These are phyloP conservation scores for Babyrousa celebensis DNA, from an alignment of 2,797 vertebrate genomes.

Conservation along the genomic window DNA sequence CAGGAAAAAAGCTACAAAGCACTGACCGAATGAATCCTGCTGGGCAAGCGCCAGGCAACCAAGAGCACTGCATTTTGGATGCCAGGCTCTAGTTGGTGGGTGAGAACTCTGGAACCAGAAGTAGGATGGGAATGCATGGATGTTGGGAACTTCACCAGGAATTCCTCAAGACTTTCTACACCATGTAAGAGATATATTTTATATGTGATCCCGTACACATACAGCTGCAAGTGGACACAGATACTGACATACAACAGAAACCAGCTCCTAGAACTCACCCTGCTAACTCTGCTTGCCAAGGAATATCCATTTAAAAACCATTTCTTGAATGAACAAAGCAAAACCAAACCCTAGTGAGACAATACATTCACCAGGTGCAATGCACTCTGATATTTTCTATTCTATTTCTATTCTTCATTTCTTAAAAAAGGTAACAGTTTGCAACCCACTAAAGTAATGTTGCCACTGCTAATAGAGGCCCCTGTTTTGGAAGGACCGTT, in stretches of 20 bases:
- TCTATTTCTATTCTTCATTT: not conserved
- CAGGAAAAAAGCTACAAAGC: not conserved
- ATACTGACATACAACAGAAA: not conserved
- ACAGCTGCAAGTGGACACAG: not conserved
- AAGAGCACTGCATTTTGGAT: not conserved
- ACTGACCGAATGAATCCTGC: not conserved
- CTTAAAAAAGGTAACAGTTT: not conserved
- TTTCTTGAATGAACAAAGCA: constrained; percentile 22
- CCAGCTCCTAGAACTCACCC: not conserved
- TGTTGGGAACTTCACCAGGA: not conserved
- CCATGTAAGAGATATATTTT: not conserved
- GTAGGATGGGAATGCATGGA: not conserved
- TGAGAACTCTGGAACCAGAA: not conserved
- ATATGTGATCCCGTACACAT: not conserved
- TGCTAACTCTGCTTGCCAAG: not conserved
- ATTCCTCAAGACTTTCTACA: not conserved
- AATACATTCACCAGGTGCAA: not conserved
- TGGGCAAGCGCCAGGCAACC: not conserved
- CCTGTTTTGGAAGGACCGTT: not conserved
- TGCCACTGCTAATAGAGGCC: not conserved
- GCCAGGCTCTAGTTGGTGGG: not conserved
- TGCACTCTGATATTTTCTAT: not conserved
- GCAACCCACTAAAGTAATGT: not conserved
- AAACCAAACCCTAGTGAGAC: not conserved
- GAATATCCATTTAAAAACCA: not conserved